phyloP scores from a whole-genome alignment of 2,888 invertebrate species.

The Leucoptera coffeella region DNA sequence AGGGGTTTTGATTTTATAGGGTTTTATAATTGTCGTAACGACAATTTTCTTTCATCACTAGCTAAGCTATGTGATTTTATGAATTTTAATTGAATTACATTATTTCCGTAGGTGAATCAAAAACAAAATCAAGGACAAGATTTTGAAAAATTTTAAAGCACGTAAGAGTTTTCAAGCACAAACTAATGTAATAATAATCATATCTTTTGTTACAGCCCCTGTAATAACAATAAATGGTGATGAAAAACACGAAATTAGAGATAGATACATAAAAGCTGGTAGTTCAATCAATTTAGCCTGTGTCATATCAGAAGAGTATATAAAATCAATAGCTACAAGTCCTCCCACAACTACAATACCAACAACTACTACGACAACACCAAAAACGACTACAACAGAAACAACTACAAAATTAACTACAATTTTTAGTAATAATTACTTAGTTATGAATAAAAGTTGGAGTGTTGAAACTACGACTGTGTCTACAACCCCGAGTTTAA shows the following conservation, averaged over 20 bases:
- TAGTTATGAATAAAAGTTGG: constrained; percentile 48
- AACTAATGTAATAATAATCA: too few relatives aligned
- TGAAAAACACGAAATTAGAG: constrained; percentile 61
- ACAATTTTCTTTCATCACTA: too few relatives aligned
- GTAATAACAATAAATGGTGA: constrained; percentile 66
- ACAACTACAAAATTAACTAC: constrained; percentile 35
- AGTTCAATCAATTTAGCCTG: constrained; percentile 67
- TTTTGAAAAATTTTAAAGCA: too few relatives aligned
- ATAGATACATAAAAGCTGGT: constrained; percentile 68
- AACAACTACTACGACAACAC: constrained; percentile 18
- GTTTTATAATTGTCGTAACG: too few relatives aligned
- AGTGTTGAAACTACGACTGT: constrained; percentile 42
- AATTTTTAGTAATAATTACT: constrained; percentile 41
- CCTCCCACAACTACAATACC: constrained; percentile 17
- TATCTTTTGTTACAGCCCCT: constrained; percentile 50
- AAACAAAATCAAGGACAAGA: too few relatives aligned
- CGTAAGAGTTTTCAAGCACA: too few relatives aligned
- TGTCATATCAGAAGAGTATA: constrained; percentile 39
- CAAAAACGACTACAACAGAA: constrained; percentile 30
- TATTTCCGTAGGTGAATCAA: too few relatives aligned
- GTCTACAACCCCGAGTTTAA: constrained; percentile 38
- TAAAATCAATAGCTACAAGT: constrained; percentile 20
- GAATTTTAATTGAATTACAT: too few relatives aligned
- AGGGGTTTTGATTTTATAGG: too few relatives aligned
- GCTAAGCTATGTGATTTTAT: too few relatives aligned